phyloP scores from a whole-genome alignment of 2,797 vertebrate genomes.

The Cacajao melanocephalus region DNA sequence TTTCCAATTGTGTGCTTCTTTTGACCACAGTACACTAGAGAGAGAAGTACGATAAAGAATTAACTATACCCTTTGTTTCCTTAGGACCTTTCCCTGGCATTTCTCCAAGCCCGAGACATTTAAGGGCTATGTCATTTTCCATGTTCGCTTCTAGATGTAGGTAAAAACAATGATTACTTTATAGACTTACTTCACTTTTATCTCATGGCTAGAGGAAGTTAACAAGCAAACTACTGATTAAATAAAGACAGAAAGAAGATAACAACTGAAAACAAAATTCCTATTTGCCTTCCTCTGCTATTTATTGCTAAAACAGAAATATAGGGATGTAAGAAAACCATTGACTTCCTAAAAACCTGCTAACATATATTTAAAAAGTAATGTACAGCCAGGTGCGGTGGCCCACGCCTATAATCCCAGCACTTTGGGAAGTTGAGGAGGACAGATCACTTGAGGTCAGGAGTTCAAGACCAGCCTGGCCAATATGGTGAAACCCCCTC shows the following conservation, averaged over 20 bases:
- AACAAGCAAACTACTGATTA: constrained; percentile 51
- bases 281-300: background rate
- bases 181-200: constrained; percentile 52
- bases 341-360: background rate
- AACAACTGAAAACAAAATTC: constrained; percentile 59
- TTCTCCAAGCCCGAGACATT: constrained; percentile 34
- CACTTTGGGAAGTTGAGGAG: background rate
- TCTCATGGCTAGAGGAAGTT: constrained; percentile 31
- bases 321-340: background rate
- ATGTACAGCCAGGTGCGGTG: background rate
- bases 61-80: constrained; percentile 32
- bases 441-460: background rate
- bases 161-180: constrained; percentile 52
- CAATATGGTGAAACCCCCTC: background rate
- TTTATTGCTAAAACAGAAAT: constrained; percentile 46
- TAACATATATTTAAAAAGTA: background rate
- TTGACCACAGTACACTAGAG: background rate
- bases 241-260: constrained; percentile 55
- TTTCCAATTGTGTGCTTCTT: background rate
- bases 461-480: background rate
- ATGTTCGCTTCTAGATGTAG: constrained; percentile 37
- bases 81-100: background rate
- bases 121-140: constrained; percentile 31
- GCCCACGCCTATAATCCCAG: background rate
- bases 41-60: background rate